A percentile compares a stretch with the other conserved stretches of the same genome.
phyloP scores from a whole-genome alignment of 1,140 invertebrate species.

The Drosophila leontia region DNA sequence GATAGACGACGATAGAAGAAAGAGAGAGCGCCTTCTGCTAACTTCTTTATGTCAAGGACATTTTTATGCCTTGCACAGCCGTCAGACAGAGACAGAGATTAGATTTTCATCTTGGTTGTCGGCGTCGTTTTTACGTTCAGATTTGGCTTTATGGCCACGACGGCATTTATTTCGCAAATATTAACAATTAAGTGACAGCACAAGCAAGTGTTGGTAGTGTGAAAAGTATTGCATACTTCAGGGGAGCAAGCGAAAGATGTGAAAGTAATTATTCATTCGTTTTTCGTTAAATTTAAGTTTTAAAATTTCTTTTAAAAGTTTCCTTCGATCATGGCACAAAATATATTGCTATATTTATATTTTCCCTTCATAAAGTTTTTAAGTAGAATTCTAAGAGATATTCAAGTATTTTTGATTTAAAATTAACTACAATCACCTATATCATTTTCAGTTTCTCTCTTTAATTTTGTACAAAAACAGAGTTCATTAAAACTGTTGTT shows the following conservation, averaged over 20 bases:
- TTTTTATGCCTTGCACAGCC: conserved; percentile 54
- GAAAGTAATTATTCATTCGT: not conserved
- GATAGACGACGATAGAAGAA: not conserved
- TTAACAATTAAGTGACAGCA: conserved; percentile 51
- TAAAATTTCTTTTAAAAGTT: not conserved
- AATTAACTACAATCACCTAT: not conserved
- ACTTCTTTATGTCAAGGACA: conserved; percentile 71
- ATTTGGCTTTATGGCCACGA: conserved; percentile 44
- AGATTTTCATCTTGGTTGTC: conserved; percentile 24
- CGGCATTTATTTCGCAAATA: conserved; percentile 50
- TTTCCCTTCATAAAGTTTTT: too few relatives aligned
- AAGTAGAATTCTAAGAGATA: not conserved
- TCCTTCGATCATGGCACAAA: too few relatives aligned
- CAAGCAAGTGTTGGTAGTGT: not conserved
- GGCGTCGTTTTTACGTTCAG: conserved; percentile 42
- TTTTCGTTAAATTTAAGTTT: too few relatives aligned
- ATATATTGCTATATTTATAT: too few relatives aligned
- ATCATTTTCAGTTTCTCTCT: too few relatives aligned
- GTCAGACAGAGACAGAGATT: conserved; percentile 36
- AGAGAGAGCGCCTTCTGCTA: conserved; percentile 10
- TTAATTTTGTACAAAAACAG: not conserved
- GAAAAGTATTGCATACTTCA: not conserved
- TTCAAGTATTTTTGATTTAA: not conserved
- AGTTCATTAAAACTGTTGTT: conserved; percentile 8
- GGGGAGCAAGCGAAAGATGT: not conserved